Evolutionary conservation across 2,888 invertebrate genomes (phyloP).

Genomic region (Acanthosepion lycidas): DNA sequence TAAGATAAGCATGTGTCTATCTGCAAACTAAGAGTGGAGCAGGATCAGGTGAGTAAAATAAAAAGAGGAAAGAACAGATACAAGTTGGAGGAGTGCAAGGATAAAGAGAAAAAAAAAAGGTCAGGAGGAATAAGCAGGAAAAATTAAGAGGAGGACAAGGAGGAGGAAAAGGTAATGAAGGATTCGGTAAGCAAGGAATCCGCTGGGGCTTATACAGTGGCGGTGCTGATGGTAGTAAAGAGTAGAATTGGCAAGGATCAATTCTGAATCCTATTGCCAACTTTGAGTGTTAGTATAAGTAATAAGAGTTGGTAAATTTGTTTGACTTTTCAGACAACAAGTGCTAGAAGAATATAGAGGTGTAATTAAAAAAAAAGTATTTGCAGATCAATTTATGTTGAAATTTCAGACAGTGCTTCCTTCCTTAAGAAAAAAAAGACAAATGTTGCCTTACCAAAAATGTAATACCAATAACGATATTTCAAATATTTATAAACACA

Average conservation of each 20-base stretch:
- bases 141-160: background rate
- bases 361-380: background rate
- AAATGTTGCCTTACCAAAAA: background rate
- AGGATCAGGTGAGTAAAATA: background rate
- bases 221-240: background rate
- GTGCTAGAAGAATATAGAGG: constrained; percentile 9
- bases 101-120: background rate
- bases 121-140: background rate
- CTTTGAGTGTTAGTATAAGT: background rate
- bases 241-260: constrained; percentile 12
- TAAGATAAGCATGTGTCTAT: constrained; percentile 14
- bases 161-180: background rate
- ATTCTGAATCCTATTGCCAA: background rate
- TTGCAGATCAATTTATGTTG: background rate
- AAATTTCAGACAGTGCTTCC: background rate
- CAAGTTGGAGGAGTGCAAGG: background rate
- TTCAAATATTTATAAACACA: constrained; percentile 6
- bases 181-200: background rate
- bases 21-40: background rate
- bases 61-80: background rate
- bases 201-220: background rate
- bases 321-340: background rate
- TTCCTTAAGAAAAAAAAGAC: background rate
- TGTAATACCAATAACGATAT: background rate
- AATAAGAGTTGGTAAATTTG: background rate